These are phyloP conservation scores for Rissa tridactyla DNA, from an alignment of 2,113 vertebrate species.

Conservation along the genomic window DNA sequence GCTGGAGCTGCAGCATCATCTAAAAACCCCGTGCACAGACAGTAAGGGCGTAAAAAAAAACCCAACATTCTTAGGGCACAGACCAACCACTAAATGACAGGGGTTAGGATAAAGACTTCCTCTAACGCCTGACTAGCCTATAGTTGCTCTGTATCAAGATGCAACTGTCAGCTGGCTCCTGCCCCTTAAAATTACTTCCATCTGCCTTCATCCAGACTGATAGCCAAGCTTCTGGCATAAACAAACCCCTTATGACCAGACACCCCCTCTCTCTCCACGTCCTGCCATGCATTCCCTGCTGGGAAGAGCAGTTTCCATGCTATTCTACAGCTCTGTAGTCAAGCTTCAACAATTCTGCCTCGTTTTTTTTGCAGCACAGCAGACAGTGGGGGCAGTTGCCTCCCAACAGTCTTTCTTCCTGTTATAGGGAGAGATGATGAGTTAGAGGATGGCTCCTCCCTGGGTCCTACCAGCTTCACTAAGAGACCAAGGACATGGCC, in stretches of 20 bases:
- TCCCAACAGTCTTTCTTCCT: background rate
- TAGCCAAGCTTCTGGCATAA: conserved; percentile 7
- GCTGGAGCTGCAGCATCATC: background rate
- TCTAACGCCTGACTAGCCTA: background rate
- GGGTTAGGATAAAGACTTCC: background rate
- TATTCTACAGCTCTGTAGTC: background rate
- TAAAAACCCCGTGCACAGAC: background rate
- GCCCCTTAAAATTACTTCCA: conserved; percentile 43
- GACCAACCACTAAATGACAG: conserved; percentile 13
- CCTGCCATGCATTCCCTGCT: background rate
- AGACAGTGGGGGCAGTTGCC: background rate
- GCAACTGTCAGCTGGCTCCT: conserved; percentile 12
- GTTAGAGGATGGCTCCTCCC: background rate
- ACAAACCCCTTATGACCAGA: background rate
- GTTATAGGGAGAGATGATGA: background rate
- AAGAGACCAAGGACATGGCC: background rate
- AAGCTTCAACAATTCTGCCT: background rate
- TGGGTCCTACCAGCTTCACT: background rate
- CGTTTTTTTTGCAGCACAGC: fast-evolving
- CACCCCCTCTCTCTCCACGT: background rate
- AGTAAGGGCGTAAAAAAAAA: background rate
- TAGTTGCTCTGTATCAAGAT: background rate
- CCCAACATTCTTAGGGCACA: background rate
- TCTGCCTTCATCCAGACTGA: background rate
- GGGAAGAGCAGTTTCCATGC: background rate